Evolutionary conservation across 2,113 vertebrate species (phyloP), one percentile per base, ranked within the genome.

Genomic region (Dendropsophus ebraccatus): DNA sequence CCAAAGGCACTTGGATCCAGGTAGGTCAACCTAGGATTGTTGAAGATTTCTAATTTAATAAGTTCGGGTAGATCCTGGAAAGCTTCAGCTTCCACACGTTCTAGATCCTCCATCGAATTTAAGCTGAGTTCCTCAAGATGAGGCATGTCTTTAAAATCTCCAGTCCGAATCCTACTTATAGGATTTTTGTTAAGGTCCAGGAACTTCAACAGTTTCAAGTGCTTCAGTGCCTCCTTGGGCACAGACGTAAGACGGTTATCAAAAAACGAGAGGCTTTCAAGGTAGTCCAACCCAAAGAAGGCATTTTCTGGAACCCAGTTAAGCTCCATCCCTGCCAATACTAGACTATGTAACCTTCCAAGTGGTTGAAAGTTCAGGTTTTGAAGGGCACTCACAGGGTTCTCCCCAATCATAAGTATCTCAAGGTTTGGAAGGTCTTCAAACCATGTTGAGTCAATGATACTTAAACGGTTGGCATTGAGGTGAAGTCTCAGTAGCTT

Each of bases 351-450:
- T 77, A 96, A 90, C 45, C 88, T 92, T 14, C 92, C 90, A 67
- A 96, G 89, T 3, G 95, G 95, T 74, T 90, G 90, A 88, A 96
- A 96, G 88, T 94, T 95, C 88, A 91, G 90, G n/a, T 93, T 93
- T 75, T 93, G 90, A 67, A 96, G 87, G 6, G 91, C 94, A 58
- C 94, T 90, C 75, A 96, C 94, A 14, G 95, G 94, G 87, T 96
- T 96, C 84, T 96, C 95, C 10, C 95, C 95, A 3, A 96, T 94
- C 95, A 96, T 96, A 37, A 96, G 91, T 81, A 96, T 95, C 90
- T 96, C 94, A 87, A 96, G 89, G n/a, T 93, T 94, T 0, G 94
- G 95, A 65, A 96, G 91, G n/a, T 92, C 91, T 79, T 94, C 91
- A 32, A 96, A 96, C 95, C 95, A 96, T 35, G 90, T 93, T 49